Base-by-base conservation (phyloP, 1,140 invertebrate species). In the Lanistes nyassanus region DNA sequence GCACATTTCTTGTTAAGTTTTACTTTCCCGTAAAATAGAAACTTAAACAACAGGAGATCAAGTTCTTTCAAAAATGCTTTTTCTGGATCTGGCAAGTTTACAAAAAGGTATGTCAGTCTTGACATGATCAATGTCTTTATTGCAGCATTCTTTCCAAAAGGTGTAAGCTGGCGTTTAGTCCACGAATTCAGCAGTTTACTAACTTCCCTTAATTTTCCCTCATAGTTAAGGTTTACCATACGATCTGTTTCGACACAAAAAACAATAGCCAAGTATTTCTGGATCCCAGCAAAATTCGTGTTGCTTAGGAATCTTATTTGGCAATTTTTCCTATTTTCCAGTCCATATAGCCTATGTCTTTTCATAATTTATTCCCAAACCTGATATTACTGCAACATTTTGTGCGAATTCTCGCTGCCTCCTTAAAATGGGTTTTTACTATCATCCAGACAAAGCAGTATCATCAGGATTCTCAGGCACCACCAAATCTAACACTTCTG, bases 401-500 rank as follows among this genome's bases (percentile, higher is more conserved):
- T 21, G 31, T 58, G 29, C 19, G 64, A 31, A 4, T 6, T n/a
- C 36, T 13, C 36, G 26, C 36, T 31, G 34, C 19, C 39, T 51
- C 47, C 23, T 29, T 58, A 42, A 29, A 75, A 64, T 7, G 74
- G 67, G 21, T 56, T 65, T 58, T 68, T 39, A 58, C 47, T 55
- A 64, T 68, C 68, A 73, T 79, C 68, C 1, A 47, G 70, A 51
- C 2, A 73, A 31, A 75, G 37, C 6, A 34, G 73, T 75, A 53
- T 72, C 74, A 76, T 76, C 77, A 39, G 74, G 21, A 69, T 56
- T 72, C 26, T 75, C 55, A 55, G 51, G 62, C 21, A 78, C 68
- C 69, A 42, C 29, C 19, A 53, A 29, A 47, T 56, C 58, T 37
- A 76, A 56, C 34, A 42, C 68, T 72, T 75, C 73, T 36, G 58